Evolutionary conservation across 2,113 vertebrate species (phyloP), one percentile per base, ranked within the genome.

Genomic region (Stictonetta naevosa): DNA sequence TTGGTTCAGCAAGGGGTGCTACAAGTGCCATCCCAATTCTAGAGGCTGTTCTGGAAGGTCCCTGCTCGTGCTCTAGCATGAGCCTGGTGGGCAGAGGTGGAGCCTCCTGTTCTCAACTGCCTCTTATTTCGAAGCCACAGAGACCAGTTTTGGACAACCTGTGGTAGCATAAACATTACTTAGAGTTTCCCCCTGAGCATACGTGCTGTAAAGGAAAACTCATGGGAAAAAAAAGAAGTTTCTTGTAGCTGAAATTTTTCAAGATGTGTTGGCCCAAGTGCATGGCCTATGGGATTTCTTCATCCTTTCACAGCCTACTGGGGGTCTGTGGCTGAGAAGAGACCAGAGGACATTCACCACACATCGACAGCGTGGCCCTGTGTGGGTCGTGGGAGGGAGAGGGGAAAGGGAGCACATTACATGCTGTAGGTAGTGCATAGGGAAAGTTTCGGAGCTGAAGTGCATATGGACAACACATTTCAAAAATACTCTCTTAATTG

Each of bases 391-490:
- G 52, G 64, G 22, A 75, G 20, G 36, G 31, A 86, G 60, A 90
- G 33, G 40, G 36, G 48, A 82, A 82, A 23, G 50, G 52, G 7
- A 33, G 28, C 8, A 38, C 8, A 21, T 58, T 29, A 38, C 22
- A 4, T n/a, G 22, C 55, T 88, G 56, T 75, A 72, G 33, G 36
- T 83, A 64, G 29, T 67, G 52, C 19, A 8, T 64, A 53, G 63
- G 71, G 80, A 71, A 63, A 52, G 52, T 25, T 88, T 88, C 50
- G 86, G 52, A 93, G 80, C 55, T 67, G 40, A 83, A 78, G 46
- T 88, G 64, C 88, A 82, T 88, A 63, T 86, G 88, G 76, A 74
- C 36, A 83, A 63, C 55, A 52, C 42, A 86, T 96, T 97, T 93
- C 31, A 90, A 75, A 97, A 92, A 38, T 42, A 26, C 28, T 75